Evolutionary conservation across 2,113 vertebrate species (phyloP).

Genomic region (Eidolon helvum): DNA sequence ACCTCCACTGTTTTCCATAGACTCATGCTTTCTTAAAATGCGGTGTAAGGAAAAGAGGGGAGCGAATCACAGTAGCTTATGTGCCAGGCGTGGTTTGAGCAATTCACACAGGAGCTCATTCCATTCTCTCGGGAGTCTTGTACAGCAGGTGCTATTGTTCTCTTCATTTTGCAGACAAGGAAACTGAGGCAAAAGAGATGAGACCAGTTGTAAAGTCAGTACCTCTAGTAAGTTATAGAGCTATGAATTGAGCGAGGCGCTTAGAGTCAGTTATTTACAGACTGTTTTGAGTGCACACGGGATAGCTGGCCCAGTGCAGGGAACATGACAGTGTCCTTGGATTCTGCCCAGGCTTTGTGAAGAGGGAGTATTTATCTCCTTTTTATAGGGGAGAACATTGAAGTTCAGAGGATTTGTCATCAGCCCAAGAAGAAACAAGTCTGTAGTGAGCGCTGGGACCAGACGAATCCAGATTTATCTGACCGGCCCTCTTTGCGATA

Average conservation of each 20-base stretch:
- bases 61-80: rapidly evolving
- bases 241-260: not conserved
- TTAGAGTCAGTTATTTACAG: not conserved
- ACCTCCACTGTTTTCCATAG: too few species aligned
- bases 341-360: not conserved
- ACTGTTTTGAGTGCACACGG: not conserved
- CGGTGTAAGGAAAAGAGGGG: not conserved
- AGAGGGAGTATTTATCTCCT: not conserved
- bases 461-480: not conserved
- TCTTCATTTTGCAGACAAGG: not conserved
- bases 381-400: not conserved
- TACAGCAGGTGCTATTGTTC: not conserved
- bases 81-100: not conserved
- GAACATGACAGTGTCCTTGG: not conserved
- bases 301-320: not conserved
- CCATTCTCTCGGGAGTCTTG: too few species aligned
- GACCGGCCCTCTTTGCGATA: not conserved
- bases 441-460: not conserved
- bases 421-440: not conserved
- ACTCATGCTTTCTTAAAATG: not conserved
- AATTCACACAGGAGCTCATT: not conserved
- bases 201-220: not conserved
- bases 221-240: not conserved
- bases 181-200: not conserved
- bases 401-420: not conserved